phyloP scores from a whole-genome alignment of 2,113 vertebrate species.

The Menura novaehollandiae region DNA sequence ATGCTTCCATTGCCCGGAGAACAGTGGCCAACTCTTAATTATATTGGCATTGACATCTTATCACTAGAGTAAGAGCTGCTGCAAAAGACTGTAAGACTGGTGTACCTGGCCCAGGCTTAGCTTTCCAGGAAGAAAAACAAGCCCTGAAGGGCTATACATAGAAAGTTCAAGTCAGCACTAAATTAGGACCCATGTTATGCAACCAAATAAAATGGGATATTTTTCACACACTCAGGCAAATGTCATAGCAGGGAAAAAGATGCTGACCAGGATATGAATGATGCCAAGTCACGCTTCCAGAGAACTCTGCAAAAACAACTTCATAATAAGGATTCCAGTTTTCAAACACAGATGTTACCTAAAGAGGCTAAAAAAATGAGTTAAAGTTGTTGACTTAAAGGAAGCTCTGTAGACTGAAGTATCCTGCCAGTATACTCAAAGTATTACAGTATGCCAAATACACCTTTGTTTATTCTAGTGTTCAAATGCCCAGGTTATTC shows the following conservation, averaged over 20 bases:
- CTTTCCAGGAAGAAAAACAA: not conserved
- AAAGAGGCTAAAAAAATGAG: not conserved
- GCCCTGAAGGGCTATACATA: not conserved
- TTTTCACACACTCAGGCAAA: conserved; percentile 14
- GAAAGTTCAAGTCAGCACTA: not conserved
- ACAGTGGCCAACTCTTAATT: not conserved
- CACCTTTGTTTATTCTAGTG: not conserved
- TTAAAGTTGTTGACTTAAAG: not conserved
- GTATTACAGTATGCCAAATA: not conserved
- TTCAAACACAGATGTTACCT: not conserved
- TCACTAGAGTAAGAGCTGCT: not conserved
- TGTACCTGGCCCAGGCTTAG: not conserved
- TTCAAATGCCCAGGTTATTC: not conserved
- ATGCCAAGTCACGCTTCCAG: conserved; percentile 10
- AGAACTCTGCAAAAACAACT: not conserved
- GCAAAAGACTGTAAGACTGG: not conserved
- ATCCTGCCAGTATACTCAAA: not conserved
- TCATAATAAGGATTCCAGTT: not conserved
- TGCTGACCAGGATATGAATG: not conserved
- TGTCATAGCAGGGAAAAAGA: conserved; percentile 7
- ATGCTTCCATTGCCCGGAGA: not conserved
- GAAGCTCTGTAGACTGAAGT: not conserved
- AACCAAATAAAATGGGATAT: not conserved
- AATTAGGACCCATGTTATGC: not conserved
- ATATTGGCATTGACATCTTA: not conserved